Evolutionary conservation across 2,797 vertebrate genomes (phyloP), one percentile per base, ranked within the genome.

Genomic region (Anolis apletophallus): DNA sequence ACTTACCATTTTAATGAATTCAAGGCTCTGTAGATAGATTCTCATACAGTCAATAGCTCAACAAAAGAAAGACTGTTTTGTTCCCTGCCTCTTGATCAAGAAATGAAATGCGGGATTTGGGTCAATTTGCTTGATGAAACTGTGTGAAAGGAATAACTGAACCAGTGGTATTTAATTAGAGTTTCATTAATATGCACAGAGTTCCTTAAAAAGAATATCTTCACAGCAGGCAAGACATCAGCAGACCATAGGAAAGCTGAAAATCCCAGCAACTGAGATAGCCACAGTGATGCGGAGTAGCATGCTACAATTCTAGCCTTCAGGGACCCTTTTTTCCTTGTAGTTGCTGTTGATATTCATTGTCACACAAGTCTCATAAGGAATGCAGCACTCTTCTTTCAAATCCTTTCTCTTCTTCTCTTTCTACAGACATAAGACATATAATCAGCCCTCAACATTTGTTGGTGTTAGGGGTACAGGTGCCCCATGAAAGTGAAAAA

Each of bases 71-170:
- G 92, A 80, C 87, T 88, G 89, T 75, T 94, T 93, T 96, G 93
- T 95, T 95, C 94, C 90, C 34, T 59, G 34, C 90, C 76, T 81
- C 91, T 90, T 54, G 8, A 91, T 91, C 89, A 94, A 68, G 85
- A 93, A 93, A 93, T 40, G 4, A 94, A 93, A 94, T 90, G 91
- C 90, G 80, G 91, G 85, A 91, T 94, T 93, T 95, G 89, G 92
- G 91, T 92, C 93, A 86, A 86, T 89, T 93, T 91, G 86, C 88
- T 90, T 85, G 88, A 92, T 91, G 85, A 95, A 93, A 59, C 79
- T 75, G 84, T 93, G 91, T 95, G 94, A 92, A 86, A 86, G 91
- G 90, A 91, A 92, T 92, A 89, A 93, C 90, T 69, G 50, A 87
- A 77, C 79, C 91, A 61, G 55, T 46, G 86, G 69, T 80, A 55